Percentiles rank a stretch among this genome's conserved stretches.
phyloP scores from a whole-genome alignment of 2,797 vertebrate genomes.

The Galagoides demidoff region DNA sequence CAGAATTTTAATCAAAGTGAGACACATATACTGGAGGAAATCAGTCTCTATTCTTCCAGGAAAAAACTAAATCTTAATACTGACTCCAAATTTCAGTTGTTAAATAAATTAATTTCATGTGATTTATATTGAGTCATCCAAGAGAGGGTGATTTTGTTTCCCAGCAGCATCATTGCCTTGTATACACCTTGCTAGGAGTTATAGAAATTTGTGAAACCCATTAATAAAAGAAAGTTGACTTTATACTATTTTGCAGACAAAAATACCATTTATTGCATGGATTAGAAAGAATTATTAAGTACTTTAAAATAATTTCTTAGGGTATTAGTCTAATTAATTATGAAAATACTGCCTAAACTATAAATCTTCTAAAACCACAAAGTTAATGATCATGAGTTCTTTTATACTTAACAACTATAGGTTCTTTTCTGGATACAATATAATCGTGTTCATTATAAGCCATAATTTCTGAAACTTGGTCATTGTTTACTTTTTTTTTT shows the following conservation, averaged over 20 bases:
- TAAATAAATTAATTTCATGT: slow-evolving; percentile 42
- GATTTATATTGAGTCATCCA: background rate
- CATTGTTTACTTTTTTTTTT: slow-evolving; percentile 15
- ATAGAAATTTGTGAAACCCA: slow-evolving; percentile 28
- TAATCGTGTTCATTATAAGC: background rate
- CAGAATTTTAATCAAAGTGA: slow-evolving; percentile 52
- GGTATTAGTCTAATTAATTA: background rate
- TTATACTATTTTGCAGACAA: slow-evolving; percentile 15
- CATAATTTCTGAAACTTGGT: background rate
- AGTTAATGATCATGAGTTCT: background rate
- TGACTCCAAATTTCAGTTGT: slow-evolving; percentile 47
- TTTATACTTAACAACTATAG: background rate
- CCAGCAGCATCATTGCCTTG: background rate
- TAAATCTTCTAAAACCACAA: background rate
- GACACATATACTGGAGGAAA: slow-evolving; percentile 34
- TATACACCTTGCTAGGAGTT: background rate
- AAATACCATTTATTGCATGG: background rate
- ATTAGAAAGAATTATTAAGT: slow-evolving; percentile 14
- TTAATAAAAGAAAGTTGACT: slow-evolving; percentile 37
- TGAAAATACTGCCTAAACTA: slow-evolving; percentile 38
- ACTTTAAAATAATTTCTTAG: background rate
- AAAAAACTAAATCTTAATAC: slow-evolving; percentile 4
- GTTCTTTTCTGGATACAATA: background rate
- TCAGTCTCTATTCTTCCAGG: background rate
- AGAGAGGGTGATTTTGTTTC: slow-evolving; percentile 38